These are phyloP conservation scores for Karalla daura DNA, from an alignment of 2,797 vertebrate genomes.

Conservation along the genomic window DNA sequence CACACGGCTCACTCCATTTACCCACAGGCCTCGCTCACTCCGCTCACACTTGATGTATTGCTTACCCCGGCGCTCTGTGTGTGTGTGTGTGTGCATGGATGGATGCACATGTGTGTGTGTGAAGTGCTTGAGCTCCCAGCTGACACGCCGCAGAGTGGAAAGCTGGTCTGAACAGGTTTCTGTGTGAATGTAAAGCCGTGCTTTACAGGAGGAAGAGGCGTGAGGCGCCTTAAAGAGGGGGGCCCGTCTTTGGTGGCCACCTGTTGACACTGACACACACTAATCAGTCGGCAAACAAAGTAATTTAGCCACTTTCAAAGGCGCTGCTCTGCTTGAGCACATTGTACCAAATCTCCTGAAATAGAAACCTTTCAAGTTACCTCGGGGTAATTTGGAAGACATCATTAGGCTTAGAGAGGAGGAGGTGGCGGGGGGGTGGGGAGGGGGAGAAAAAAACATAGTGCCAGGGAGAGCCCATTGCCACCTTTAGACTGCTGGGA, in stretches of 20 bases:
- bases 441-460: conserved; percentile 28
- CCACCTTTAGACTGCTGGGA: conserved; percentile 66
- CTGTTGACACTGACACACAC: conserved; percentile 85
- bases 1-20: conserved; percentile 28
- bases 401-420: conserved; percentile 65
- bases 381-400: conserved; percentile 77
- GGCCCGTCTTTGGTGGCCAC: conserved; percentile 77
- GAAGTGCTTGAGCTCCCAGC: conserved; percentile 51
- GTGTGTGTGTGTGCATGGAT: conserved; percentile 12
- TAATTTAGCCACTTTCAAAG: conserved; percentile 79
- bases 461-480: conserved; percentile 57
- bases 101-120: conserved; percentile 43
- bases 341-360: conserved; percentile 71
- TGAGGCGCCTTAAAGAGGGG: conserved; percentile 63
- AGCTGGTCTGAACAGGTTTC: conserved; percentile 81
- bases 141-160: conserved; percentile 56
- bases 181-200: conserved; percentile 68
- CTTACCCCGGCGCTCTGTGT: conserved; percentile 30
- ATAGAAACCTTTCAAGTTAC: conserved; percentile 77
- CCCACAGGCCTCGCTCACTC: conserved; percentile 32
- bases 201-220: conserved; percentile 74
- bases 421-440: too few species aligned
- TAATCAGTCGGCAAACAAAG: conserved; percentile 85
- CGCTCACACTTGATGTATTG: conserved; percentile 37
- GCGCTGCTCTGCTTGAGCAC: conserved; percentile 60